phyloP scores from a whole-genome alignment of 2,797 vertebrate genomes.

The Lophotriccus pileatus region DNA sequence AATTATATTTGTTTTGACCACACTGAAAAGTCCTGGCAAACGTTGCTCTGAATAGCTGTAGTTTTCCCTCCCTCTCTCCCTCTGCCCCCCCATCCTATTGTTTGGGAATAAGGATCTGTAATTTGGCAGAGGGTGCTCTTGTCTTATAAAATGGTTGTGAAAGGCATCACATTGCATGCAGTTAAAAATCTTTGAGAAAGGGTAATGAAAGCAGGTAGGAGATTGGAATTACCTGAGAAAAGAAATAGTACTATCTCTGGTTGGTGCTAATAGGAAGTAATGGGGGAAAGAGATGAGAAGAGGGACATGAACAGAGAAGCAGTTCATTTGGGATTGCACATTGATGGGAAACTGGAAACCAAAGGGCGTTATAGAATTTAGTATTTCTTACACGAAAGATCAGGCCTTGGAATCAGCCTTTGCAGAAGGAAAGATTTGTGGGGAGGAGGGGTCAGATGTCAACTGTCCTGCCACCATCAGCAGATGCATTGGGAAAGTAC shows the following conservation, averaged over 20 bases:
- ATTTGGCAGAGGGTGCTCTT: conserved; percentile 1
- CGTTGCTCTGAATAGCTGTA: neutral
- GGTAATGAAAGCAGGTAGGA: neutral
- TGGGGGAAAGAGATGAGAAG: neutral
- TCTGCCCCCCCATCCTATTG: neutral
- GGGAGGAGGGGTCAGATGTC: neutral
- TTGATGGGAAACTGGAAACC: neutral
- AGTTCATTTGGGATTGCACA: neutral
- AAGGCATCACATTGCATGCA: neutral
- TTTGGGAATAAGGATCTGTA: conserved; percentile 20
- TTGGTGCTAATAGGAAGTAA: neutral
- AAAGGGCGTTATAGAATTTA: neutral
- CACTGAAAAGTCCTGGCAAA: conserved; percentile 13
- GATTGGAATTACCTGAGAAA: neutral
- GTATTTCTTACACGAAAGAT: neutral
- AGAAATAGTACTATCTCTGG: neutral
- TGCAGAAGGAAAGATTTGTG: neutral
- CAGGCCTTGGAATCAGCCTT: neutral
- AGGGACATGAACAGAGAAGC: neutral
- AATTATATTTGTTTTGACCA: neutral
- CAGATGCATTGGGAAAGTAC: neutral
- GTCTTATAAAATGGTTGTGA: neutral
- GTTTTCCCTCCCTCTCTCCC: neutral
- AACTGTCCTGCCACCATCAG: neutral
- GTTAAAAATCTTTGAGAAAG: neutral